These are phyloP conservation scores for Saguinus midas DNA, from an alignment of 2,113 vertebrate species.

Conservation along the genomic window DNA sequence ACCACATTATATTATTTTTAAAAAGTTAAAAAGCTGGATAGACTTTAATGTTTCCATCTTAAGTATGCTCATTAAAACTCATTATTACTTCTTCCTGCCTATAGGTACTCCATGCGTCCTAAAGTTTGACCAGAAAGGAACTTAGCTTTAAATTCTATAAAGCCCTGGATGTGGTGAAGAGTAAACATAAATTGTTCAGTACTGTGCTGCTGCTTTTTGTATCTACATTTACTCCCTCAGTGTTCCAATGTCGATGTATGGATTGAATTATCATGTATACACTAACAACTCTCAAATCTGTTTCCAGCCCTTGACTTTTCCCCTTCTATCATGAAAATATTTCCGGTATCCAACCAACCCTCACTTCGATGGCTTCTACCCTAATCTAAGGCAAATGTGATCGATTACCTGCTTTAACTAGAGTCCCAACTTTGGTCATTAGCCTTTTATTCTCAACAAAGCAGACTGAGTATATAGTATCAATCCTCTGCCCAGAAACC, in stretches of 20 bases:
- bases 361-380: neutral
- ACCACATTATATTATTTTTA: neutral
- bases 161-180: neutral
- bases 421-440: neutral
- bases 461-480: neutral
- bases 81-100: neutral
- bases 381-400: neutral
- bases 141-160: neutral
- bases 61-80: neutral
- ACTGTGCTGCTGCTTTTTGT: neutral
- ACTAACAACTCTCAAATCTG: neutral
- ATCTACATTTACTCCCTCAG: neutral
- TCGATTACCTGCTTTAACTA: neutral
- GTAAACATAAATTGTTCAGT: neutral
- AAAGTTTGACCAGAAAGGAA: neutral
- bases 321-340: neutral
- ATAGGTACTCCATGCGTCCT: neutral
- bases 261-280: neutral
- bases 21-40: neutral
- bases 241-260: neutral
- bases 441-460: neutral
- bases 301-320: neutral
- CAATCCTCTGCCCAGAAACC: neutral
- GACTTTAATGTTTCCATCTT: neutral
- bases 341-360: neutral